Conservation (phyloP, 2,113 vertebrate species). For the Tenrec ecaudatus region DNA sequence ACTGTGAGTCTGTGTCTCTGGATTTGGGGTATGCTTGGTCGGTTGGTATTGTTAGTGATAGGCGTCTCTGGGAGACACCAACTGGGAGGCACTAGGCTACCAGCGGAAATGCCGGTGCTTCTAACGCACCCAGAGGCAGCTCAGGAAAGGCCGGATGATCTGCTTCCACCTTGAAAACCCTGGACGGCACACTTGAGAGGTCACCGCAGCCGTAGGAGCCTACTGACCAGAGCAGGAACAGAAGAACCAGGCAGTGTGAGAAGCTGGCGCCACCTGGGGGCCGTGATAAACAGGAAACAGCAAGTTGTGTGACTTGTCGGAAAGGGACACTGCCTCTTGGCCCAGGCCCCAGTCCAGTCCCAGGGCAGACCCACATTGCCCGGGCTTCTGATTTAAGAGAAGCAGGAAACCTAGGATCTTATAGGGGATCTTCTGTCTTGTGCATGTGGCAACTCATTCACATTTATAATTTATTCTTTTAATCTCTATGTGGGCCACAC, state of each 20-base stretch:
- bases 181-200: not conserved
- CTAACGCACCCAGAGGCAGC: not conserved
- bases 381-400: not conserved
- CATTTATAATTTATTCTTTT: not conserved
- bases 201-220: not conserved
- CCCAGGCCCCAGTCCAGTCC: not conserved
- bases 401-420: not conserved
- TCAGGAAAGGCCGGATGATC: not conserved
- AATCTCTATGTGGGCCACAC: no score
- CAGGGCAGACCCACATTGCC: not conserved
- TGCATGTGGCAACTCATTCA: not conserved
- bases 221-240: no score
- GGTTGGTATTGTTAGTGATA: not conserved
- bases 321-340: not conserved
- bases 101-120: not conserved
- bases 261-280: not conserved
- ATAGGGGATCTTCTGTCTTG: not conserved
- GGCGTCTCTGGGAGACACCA: not conserved
- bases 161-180: not conserved
- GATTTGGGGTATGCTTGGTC: not conserved
- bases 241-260: no score
- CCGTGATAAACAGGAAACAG: not conserved
- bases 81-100: not conserved
- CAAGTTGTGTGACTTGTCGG: fast-evolving
- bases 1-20: not conserved